A percentile compares a stretch with the other conserved stretches of the same genome.
Conservation (phyloP, 2,797 vertebrate species). For the Coilia nasus region DNA sequence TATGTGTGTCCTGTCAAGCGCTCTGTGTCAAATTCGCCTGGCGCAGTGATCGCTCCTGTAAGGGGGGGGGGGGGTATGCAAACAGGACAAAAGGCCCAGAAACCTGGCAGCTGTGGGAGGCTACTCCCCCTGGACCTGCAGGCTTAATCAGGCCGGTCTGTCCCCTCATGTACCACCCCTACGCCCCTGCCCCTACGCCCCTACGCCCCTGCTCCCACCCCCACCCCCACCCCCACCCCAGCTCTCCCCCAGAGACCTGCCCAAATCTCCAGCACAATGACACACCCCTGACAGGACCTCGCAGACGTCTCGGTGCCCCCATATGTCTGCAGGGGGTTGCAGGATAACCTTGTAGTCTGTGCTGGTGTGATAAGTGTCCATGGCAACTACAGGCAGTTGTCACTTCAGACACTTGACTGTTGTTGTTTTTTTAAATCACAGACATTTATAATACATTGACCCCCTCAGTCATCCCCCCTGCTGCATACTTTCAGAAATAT, state of each 20-base stretch:
- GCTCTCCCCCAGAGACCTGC: not conserved
- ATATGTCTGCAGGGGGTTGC: not conserved
- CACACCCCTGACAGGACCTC: not conserved
- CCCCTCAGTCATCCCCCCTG: not conserved
- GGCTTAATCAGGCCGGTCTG: not conserved
- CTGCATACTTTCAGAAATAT: not conserved
- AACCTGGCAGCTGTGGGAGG: conserved; percentile 21
- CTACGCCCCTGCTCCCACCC: too few relatives aligned
- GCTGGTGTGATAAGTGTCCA: not conserved
- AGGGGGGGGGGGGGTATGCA: not conserved
- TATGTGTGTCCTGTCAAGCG: not conserved
- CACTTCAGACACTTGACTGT: not conserved
- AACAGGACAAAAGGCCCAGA: not conserved
- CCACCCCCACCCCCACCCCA: too few relatives aligned
- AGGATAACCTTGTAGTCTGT: not conserved
- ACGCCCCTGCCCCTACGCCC: too few relatives aligned
- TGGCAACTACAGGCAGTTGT: not conserved
- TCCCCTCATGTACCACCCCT: not conserved
- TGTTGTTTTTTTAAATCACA: not conserved
- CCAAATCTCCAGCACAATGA: conserved; percentile 6
- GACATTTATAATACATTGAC: not conserved
- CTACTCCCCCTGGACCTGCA: conserved; percentile 25
- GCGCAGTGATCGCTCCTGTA: not conserved
- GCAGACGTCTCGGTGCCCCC: not conserved
- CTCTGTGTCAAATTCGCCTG: too few relatives aligned